Conservation (phyloP, 2,797 vertebrate species). For the Enteromius mattozi region DNA sequence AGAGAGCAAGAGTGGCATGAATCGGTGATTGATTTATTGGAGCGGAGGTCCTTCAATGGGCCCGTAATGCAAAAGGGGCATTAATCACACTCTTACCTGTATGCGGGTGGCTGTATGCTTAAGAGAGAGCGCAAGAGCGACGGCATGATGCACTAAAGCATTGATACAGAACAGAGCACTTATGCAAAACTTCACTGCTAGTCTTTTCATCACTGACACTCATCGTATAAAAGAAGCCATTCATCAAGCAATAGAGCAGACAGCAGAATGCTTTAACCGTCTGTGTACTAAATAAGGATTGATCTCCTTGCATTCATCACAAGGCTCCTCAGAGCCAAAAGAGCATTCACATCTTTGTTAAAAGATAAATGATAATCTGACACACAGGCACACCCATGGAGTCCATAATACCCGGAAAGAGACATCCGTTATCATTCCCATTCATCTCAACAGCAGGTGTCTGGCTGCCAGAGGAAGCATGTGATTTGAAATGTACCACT, state of each 20-base stretch:
- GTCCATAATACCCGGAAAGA: constrained; percentile 9
- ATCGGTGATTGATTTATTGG: constrained; percentile 37
- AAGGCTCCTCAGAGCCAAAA: constrained; percentile 20
- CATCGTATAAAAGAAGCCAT: constrained; percentile 29
- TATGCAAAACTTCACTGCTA: constrained; percentile 41
- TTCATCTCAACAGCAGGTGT: constrained; percentile 9
- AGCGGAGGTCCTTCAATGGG: constrained; percentile 1
- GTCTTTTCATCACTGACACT: constrained; percentile 42
- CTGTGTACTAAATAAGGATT: constrained; percentile 53
- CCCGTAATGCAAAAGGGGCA: constrained; percentile 22
- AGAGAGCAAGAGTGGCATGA: not conserved
- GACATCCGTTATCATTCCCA: constrained; percentile 10
- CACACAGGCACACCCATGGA: constrained; percentile 24
- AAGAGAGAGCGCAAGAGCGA: not conserved
- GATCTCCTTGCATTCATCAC: constrained; percentile 54
- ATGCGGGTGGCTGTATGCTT: not conserved
- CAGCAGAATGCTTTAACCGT: constrained; percentile 34
- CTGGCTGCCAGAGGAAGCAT: not conserved
- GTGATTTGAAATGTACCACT: not conserved
- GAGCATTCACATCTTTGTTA: constrained; percentile 42
- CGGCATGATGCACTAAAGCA: not conserved
- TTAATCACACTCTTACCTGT: constrained; percentile 45
- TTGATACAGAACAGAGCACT: constrained; percentile 32
- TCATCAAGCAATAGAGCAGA: constrained; percentile 42
- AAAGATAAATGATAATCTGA: constrained; percentile 40